phyloP scores from a whole-genome alignment of 92 coral and sea anemone genomes.

The Porites evermanni region DNA sequence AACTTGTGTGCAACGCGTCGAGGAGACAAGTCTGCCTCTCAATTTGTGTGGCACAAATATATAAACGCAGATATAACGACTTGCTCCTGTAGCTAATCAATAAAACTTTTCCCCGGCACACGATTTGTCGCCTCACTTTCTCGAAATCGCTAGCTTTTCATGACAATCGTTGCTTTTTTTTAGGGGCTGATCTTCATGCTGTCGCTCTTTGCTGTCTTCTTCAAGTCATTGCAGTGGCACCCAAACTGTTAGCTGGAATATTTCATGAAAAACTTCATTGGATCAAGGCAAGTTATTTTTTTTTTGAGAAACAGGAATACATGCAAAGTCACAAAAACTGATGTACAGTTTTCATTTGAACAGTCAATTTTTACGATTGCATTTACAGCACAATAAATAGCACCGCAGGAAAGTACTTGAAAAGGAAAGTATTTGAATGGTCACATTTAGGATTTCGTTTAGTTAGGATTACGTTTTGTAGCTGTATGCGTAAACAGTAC shows the following conservation, averaged over 20 bases:
- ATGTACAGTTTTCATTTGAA: not conserved
- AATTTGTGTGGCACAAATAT: no score
- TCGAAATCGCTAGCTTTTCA: no score
- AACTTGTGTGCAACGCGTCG: no score
- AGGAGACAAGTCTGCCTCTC: no score
- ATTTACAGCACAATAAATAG: not conserved
- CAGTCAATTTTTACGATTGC: not conserved
- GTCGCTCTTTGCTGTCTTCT: conserved; percentile 86
- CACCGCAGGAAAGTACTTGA: not conserved
- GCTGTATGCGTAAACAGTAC: no score
- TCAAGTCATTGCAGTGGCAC: conserved; percentile 90
- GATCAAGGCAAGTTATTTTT: conserved; percentile 71
- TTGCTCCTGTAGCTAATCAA: no score
- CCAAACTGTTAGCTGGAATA: conserved; percentile 61
- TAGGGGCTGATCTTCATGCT: conserved; percentile 92
- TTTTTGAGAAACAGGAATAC: not conserved
- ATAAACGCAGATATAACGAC: no score
- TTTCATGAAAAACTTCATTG: conserved; percentile 81
- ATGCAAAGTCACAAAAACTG: not conserved
- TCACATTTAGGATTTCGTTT: not conserved
- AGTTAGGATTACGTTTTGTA: no score
- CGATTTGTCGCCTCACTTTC: no score
- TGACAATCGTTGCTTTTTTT: not conserved
- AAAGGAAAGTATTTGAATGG: not conserved
- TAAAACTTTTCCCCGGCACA: no score